Conservation (phyloP, 1,140 invertebrate species). For the Antheraea mylitta region DNA sequence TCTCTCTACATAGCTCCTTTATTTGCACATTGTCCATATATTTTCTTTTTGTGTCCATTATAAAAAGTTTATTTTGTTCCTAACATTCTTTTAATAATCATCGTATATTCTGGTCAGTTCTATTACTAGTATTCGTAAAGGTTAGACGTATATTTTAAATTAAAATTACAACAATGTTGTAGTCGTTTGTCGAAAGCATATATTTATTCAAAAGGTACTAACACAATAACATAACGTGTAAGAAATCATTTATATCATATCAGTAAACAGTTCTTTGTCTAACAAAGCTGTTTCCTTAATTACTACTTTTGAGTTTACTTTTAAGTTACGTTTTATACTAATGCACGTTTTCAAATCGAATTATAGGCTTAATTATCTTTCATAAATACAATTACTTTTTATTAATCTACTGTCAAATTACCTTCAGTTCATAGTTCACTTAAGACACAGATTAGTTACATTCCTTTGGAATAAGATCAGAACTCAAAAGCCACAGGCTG, state of each 20-base stretch:
- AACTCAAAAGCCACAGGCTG: not conserved
- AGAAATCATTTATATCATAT: not conserved
- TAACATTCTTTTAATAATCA: conserved; percentile 23
- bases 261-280: not conserved
- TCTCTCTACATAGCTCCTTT: conserved; percentile 14
- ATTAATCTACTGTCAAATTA: not conserved
- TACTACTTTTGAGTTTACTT: no score
- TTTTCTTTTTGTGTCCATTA: conserved; percentile 22
- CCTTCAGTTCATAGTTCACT: no score
- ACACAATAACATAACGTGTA: not conserved
- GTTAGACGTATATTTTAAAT: conserved; percentile 12
- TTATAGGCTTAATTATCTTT: not conserved
- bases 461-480: no score
- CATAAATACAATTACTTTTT: not conserved
- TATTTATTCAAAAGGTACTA: not conserved
- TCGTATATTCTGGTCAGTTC: conserved; percentile 19
- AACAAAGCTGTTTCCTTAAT: no score
- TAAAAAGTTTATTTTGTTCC: conserved; percentile 19
- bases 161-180: conserved; percentile 7
- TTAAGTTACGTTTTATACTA: not conserved
- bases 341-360: not conserved
- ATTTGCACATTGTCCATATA: conserved; percentile 18
- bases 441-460: no score
- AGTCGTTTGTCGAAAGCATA: not conserved
- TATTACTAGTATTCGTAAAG: conserved; percentile 23